Evolutionary conservation across 2,113 vertebrate species (phyloP).

Genomic region (Clarias gariepinus): DNA sequence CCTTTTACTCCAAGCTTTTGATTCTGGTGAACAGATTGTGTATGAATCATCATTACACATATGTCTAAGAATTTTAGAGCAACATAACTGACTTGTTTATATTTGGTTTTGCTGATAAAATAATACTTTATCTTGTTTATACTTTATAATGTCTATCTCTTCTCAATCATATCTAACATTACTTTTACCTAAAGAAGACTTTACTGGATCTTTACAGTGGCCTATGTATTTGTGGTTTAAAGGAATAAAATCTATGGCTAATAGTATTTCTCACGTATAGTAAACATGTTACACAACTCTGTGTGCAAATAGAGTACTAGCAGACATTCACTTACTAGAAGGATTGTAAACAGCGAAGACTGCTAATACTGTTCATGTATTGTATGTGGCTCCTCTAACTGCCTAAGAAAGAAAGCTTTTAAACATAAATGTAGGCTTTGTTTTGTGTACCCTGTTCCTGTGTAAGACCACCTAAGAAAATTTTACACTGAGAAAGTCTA

Average conservation of each 20-base stretch:
- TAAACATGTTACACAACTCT: slow-evolving; percentile 27
- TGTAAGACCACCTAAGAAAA: slow-evolving; percentile 19
- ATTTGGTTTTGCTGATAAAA: neutral
- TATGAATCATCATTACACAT: neutral
- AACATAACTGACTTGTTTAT: neutral
- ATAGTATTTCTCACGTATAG: neutral
- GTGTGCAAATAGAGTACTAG: slow-evolving; percentile 54
- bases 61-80: neutral
- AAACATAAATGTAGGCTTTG: slow-evolving; percentile 57
- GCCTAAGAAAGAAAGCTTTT: slow-evolving; percentile 53
- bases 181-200: neutral
- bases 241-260: neutral
- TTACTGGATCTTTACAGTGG: neutral
- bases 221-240: neutral
- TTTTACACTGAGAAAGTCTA: slow-evolving; percentile 23
- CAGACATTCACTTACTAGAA: slow-evolving; percentile 58
- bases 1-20: neutral
- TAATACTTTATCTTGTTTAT: neutral
- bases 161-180: neutral
- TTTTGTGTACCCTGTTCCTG: slow-evolving; percentile 44
- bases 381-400: slow-evolving; percentile 46
- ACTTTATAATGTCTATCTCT: neutral
- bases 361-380: slow-evolving; percentile 26
- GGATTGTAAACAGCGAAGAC: slow-evolving; percentile 59
- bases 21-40: neutral